These are phyloP conservation scores for Tipula helvola DNA, from an alignment of 2,888 invertebrate genomes.

Conservation along the genomic window DNA sequence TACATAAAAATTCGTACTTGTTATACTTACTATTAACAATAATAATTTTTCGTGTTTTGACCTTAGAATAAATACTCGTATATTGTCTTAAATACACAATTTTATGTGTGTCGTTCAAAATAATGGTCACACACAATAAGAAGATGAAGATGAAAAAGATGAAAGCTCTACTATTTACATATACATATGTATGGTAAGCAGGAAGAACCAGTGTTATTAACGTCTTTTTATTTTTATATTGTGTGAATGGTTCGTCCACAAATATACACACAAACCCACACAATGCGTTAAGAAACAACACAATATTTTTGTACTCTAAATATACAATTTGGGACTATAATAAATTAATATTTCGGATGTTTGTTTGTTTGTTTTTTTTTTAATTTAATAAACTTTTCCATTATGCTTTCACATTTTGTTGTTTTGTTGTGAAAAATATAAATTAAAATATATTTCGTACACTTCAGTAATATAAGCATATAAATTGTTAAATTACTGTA, in stretches of 20 bases:
- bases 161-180: neutral
- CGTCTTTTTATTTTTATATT: neutral
- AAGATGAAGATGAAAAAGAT: neutral
- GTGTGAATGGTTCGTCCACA: neutral
- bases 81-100: too few relatives aligned
- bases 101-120: neutral
- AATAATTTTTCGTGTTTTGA: neutral
- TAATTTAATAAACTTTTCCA: neutral
- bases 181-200: neutral
- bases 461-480: neutral
- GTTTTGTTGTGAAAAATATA: neutral
- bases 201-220: neutral
- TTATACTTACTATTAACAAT: neutral
- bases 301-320: neutral
- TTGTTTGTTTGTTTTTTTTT: neutral
- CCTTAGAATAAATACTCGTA: neutral
- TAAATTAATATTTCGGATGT: neutral
- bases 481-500: neutral
- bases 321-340: neutral
- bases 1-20: neutral
- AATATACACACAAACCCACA: neutral
- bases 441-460: neutral
- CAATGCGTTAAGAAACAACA: neutral
- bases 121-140: neutral
- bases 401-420: neutral